Base-by-base conservation (phyloP, 1,140 invertebrate species). In the Mylabris phalerata region DNA sequence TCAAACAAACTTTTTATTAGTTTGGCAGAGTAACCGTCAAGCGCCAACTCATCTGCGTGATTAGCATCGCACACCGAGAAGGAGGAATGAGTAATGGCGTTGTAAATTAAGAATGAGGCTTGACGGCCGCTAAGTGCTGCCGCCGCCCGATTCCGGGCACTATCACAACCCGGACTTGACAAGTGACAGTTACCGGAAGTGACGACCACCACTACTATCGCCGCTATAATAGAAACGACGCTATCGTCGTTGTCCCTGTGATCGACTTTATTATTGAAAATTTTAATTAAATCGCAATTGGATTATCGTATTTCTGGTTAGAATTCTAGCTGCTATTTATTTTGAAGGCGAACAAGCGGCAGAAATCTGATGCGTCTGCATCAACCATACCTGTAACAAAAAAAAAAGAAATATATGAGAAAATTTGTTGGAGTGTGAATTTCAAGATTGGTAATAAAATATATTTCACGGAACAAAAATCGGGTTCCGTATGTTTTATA, bases 71-170 rank as follows among this genome's bases (percentile, higher is more conserved):
- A 38, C 41, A 57, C 50, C 47, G 47, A 49, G 46, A 49, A 24
- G 39, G 32, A 45, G 57, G 57, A 60, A 63, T 63, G 63, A 65
- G 57, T 65, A 65, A 65, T 65, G 61, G 63, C 55, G 44, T 50
- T 57, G 63, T 65, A 65, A 65, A 63, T 65, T 65, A 65, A 63
- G 61, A 65, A 65, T 65, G 63, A 65, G 51, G 45, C 54, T 55
- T 65, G 63, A 62, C 63, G 63, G 45, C 47, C 58, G 57, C 58
- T 63, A 63, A 63, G 61, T 63, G 61, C 61, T 63, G 48, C 57
- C 51, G 50, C 56, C 57, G 47, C 55, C 55, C 55, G 59, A 56
- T 52, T 60, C 59, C 59, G 57, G 57, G 39, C 48, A 52, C 52
- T 60, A 60, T 60, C 51, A 55, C 58, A 38, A 13, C 49, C 54